Evolutionary conservation across 1,140 invertebrate genomes (phyloP).

Genomic region (Drosophila lacertosa): DNA sequence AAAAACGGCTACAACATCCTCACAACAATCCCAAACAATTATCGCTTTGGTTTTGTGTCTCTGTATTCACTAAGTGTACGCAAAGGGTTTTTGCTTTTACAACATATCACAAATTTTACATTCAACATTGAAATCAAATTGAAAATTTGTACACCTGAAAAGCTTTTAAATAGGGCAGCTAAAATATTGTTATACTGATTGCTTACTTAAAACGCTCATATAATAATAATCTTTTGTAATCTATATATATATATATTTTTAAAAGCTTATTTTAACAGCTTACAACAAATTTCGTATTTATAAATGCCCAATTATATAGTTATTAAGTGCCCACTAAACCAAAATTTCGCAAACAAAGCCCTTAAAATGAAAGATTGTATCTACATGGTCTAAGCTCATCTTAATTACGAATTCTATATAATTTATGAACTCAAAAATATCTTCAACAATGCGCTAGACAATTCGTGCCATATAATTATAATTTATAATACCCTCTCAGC

Average conservation of each 20-base stretch:
- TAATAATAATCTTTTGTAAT: too few species aligned
- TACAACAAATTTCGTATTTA: too few species aligned
- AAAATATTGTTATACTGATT: too few species aligned
- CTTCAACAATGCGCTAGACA: not conserved
- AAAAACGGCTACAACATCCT: conserved; percentile 18
- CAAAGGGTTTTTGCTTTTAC: too few species aligned
- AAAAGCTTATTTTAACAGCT: too few species aligned
- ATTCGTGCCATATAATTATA: not conserved
- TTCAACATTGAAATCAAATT: not conserved
- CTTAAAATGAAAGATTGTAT: too few species aligned
- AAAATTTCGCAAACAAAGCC: too few species aligned
- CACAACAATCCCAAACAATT: conserved; percentile 58
- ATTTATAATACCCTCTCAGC: not conserved
- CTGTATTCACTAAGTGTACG: conserved; percentile 25
- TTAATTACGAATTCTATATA: not conserved
- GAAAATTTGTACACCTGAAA: not conserved
- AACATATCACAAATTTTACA: not conserved
- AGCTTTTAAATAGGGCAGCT: not conserved
- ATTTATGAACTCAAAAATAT: not conserved
- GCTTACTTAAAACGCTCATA: too few species aligned
- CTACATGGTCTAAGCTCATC: not conserved
- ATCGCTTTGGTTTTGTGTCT: conserved; percentile 57
- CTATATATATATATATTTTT: too few species aligned
- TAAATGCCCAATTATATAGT: too few species aligned
- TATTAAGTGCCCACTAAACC: too few species aligned